A percentile compares a stretch with the other conserved stretches of the same genome.
Conservation (phyloP, 37 sponge, comb jelly and placozoan genomes). For the Eunapius fragilis region DNA sequence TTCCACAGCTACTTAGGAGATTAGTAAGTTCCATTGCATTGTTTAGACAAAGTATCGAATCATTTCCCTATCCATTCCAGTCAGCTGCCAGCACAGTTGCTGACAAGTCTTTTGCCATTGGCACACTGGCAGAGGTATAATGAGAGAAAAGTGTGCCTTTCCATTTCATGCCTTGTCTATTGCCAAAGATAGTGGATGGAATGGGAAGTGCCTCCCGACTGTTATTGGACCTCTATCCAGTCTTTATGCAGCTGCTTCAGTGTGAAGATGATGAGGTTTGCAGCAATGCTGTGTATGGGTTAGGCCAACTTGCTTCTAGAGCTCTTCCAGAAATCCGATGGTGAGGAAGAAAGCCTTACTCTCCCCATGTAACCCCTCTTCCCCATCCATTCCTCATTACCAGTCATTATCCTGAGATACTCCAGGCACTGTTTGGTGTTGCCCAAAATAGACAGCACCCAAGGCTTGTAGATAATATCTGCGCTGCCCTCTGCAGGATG, state of each 20-base stretch:
- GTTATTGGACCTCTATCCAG: slow-evolving; percentile 36
- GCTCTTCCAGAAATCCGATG: slow-evolving; percentile 46
- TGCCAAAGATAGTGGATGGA: slow-evolving; percentile 59
- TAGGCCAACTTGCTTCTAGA: slow-evolving; percentile 75
- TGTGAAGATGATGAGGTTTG: slow-evolving; percentile 82
- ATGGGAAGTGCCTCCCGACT: slow-evolving; percentile 21
- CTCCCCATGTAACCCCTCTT: too few species aligned
- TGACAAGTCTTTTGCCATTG: slow-evolving; percentile 78
- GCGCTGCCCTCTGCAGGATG: slow-evolving; percentile 86
- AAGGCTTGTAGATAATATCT: slow-evolving; percentile 80
- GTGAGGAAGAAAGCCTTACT: too few species aligned
- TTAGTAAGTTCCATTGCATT: slow-evolving; percentile 62
- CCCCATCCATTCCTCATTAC: neutral
- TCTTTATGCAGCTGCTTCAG: slow-evolving; percentile 53
- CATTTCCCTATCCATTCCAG: neutral
- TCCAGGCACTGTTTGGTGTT: slow-evolving; percentile 66
- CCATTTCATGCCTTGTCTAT: neutral
- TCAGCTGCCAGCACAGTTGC: slow-evolving; percentile 18
- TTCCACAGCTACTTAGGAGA: slow-evolving; percentile 29
- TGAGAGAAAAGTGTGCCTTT: neutral
- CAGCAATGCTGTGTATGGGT: slow-evolving; percentile 85
- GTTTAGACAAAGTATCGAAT: too few species aligned
- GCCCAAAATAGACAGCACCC: slow-evolving; percentile 25
- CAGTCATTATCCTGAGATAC: slow-evolving; percentile 73
- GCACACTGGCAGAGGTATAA: slow-evolving; percentile 84